Evolutionary conservation across 2,888 invertebrate species (phyloP).

Genomic region (Thumatha senex): DNA sequence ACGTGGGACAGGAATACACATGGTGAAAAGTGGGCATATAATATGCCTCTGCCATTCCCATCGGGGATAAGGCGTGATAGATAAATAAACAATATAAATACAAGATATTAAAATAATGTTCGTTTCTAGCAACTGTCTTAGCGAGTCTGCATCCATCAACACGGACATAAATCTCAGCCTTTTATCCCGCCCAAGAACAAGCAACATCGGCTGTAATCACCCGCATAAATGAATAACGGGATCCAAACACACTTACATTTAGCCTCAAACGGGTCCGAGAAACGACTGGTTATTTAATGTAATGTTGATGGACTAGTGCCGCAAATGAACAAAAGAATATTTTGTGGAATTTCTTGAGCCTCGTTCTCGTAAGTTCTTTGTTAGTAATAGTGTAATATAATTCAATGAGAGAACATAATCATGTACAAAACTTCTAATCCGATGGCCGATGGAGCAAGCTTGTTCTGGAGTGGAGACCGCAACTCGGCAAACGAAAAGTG

Average conservation of each 20-base stretch:
- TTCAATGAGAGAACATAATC: too few relatives aligned
- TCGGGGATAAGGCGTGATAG: too few relatives aligned
- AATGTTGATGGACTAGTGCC: constrained; percentile 20
- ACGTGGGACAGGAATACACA: too few relatives aligned
- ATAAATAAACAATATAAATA: too few relatives aligned
- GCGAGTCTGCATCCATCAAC: constrained; percentile 3
- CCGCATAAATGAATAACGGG: constrained; percentile 40
- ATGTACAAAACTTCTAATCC: too few relatives aligned
- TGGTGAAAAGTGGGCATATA: too few relatives aligned
- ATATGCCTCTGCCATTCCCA: too few relatives aligned
- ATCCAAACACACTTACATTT: constrained; percentile 24
- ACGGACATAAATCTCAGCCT: constrained; percentile 33
- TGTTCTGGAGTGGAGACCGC: too few relatives aligned
- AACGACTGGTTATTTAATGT: constrained; percentile 25
- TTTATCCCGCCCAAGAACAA: constrained; percentile 28
- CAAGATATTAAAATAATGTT: neutral
- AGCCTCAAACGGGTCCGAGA: constrained; percentile 18
- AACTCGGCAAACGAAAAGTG: too few relatives aligned
- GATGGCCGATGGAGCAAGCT: too few relatives aligned
- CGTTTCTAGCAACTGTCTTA: neutral
- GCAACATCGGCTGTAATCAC: constrained; percentile 39
- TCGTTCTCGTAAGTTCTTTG: too few relatives aligned
- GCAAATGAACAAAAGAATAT: neutral
- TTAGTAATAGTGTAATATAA: too few relatives aligned
- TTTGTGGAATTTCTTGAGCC: neutral